Evolutionary conservation across 1,140 invertebrate species (phyloP).

Genomic region (Drosophila oshimai): DNA sequence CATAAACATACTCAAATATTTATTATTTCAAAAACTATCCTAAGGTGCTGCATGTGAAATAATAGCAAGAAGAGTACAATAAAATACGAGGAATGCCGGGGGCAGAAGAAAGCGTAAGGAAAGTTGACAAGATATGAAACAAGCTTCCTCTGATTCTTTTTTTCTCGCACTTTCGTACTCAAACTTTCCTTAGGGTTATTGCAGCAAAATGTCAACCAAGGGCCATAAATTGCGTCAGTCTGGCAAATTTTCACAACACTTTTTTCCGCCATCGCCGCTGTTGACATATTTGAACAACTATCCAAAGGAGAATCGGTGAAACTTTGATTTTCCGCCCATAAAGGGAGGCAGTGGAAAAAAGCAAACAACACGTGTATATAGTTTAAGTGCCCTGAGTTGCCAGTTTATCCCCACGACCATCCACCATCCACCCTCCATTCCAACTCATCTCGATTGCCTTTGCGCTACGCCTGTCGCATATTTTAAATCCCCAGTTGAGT

Average conservation of each 20-base stretch:
- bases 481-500: constrained; percentile 80
- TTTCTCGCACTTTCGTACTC: constrained; percentile 6
- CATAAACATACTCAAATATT: too few relatives aligned
- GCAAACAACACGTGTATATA: constrained; percentile 60
- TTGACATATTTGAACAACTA: constrained; percentile 77
- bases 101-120: background rate
- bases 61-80: constrained; percentile 11
- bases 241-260: constrained; percentile 64
- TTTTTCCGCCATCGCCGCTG: constrained; percentile 46
- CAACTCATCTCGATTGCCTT: constrained; percentile 62
- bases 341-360: background rate
- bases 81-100: background rate
- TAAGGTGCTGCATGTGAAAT: too few relatives aligned
- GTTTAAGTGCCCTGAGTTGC: constrained; percentile 52
- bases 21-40: too few relatives aligned
- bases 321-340: constrained; percentile 62
- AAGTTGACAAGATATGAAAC: constrained; percentile 74
- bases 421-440: constrained; percentile 2
- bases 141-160: constrained; percentile 45
- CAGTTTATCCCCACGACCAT: constrained; percentile 28
- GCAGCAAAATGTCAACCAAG: constrained; percentile 76
- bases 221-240: constrained; percentile 74
- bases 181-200: constrained; percentile 55
- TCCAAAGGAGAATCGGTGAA: constrained; percentile 58
- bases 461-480: constrained; percentile 71